A percentile compares a stretch with the other conserved stretches of the same genome.
Conservation (phyloP, 2,113 vertebrate species). For the Poecile atricapillus region DNA sequence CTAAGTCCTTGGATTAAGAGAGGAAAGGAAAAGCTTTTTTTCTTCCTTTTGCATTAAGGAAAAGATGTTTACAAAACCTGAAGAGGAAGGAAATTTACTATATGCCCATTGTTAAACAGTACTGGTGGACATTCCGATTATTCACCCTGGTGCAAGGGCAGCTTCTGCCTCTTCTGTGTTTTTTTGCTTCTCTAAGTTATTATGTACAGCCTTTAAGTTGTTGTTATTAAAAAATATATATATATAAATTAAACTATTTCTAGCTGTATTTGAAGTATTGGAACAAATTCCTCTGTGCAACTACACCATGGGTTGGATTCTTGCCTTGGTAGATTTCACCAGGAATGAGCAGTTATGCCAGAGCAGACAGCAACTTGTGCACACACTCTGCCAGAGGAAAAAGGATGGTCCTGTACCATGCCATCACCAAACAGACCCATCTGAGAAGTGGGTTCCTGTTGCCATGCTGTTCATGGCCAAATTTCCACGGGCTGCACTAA, state of each 20-base stretch:
- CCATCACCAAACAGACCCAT: neutral
- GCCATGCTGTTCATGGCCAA: neutral
- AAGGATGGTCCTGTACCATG: neutral
- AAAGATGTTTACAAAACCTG: slow-evolving; percentile 17
- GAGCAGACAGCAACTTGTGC: neutral
- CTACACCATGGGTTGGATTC: neutral
- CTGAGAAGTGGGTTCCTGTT: neutral
- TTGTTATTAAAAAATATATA: neutral
- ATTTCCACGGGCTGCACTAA: neutral
- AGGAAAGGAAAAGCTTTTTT: neutral
- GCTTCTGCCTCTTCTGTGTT: neutral
- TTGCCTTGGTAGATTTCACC: neutral
- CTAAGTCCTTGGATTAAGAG: neutral
- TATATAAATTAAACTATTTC: neutral
- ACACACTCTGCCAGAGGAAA: neutral
- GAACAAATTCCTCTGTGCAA: neutral
- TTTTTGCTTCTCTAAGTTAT: neutral
- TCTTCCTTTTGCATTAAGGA: slow-evolving; percentile 17
- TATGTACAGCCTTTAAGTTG: neutral
- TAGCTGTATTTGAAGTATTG: neutral
- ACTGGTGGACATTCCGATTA: neutral
- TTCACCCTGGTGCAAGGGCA: neutral
- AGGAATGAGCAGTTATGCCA: rapidly evolving
- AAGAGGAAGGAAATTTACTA: slow-evolving; percentile 29
- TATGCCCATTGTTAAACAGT: slow-evolving; percentile 22